phyloP scores from a whole-genome alignment of 2,888 invertebrate genomes.

The Rhamnusium bicolor region DNA sequence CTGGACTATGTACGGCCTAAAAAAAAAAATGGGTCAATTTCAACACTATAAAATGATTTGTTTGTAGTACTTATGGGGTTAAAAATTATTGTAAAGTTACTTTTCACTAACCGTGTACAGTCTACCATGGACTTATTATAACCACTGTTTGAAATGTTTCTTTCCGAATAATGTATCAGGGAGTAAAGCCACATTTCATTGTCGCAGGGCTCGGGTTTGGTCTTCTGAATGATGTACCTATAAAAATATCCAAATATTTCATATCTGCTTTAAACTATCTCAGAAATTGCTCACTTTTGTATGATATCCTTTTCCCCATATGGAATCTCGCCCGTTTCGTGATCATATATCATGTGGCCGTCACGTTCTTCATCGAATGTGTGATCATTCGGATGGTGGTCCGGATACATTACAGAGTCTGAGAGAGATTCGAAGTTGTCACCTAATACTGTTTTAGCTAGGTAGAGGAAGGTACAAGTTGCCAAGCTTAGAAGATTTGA shows the following conservation, averaged over 20 bases:
- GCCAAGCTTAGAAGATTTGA: slow-evolving; percentile 75
- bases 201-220: slow-evolving; percentile 90
- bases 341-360: slow-evolving; percentile 36
- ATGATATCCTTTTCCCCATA: slow-evolving; percentile 73
- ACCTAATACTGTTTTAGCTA: slow-evolving; percentile 74
- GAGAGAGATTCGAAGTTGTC: slow-evolving; percentile 68
- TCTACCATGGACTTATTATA: slow-evolving; percentile 67
- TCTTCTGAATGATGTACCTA: slow-evolving; percentile 71
- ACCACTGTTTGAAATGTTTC: slow-evolving; percentile 64
- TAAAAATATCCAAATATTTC: background rate
- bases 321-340: slow-evolving; percentile 42
- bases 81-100: too few species aligned
- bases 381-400: slow-evolving; percentile 56
- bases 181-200: slow-evolving; percentile 74
- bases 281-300: slow-evolving; percentile 61
- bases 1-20: slow-evolving; percentile 82
- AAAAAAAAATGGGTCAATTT: too few species aligned
- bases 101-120: slow-evolving; percentile 61
- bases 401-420: slow-evolving; percentile 69
- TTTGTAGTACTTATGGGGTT: too few species aligned
- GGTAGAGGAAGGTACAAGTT: slow-evolving; percentile 74
- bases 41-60: too few species aligned
- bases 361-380: slow-evolving; percentile 58
- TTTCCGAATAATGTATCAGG: slow-evolving; percentile 65
- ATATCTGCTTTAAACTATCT: background rate